Evolutionary conservation across 2,888 invertebrate species (phyloP).

Genomic region (Strigamia crassipes): DNA sequence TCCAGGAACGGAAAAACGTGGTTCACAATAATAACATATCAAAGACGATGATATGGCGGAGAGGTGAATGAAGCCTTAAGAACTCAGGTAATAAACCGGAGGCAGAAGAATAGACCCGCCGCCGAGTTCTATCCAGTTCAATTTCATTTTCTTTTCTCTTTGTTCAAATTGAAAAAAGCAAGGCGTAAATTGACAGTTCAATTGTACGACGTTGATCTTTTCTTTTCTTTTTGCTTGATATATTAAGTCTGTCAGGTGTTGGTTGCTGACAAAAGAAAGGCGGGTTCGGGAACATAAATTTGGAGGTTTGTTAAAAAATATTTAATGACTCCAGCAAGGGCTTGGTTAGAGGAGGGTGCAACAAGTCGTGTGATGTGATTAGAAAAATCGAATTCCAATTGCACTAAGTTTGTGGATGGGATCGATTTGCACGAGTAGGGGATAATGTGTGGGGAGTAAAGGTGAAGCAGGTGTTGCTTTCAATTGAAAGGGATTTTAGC

Average conservation of each 20-base stretch:
- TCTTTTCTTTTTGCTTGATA: neutral
- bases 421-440: neutral
- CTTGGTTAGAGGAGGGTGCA: neutral
- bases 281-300: neutral
- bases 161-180: conserved; percentile 34
- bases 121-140: neutral
- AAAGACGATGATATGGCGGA: conserved; percentile 7
- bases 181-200: conserved; percentile 37
- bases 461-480: conserved; percentile 30
- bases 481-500: conserved; percentile 15
- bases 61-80: conserved; percentile 20
- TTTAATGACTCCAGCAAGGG: neutral
- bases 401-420: neutral
- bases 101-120: conserved; percentile 19
- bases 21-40: conserved; percentile 35
- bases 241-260: conserved; percentile 7
- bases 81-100: conserved; percentile 27
- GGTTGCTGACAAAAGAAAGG: neutral
- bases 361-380: conserved; percentile 5
- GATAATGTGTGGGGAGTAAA: neutral
- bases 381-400: conserved; percentile 27
- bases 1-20: neutral
- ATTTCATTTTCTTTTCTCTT: neutral
- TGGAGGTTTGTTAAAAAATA: neutral
- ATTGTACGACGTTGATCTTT: neutral